Conservation (phyloP, 2,888 invertebrate species). For the Parasteatoda lunata region DNA sequence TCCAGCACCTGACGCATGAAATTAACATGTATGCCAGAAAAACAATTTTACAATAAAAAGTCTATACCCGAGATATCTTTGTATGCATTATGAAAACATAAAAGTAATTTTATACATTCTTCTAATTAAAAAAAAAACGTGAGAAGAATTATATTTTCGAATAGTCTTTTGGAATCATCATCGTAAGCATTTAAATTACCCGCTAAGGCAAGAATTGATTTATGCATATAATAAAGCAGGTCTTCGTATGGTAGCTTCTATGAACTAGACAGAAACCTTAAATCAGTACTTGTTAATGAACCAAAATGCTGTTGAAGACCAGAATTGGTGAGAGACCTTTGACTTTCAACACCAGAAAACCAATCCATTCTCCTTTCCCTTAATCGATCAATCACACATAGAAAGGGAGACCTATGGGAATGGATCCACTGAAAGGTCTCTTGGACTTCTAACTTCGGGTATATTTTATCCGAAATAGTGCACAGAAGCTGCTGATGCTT, state of each 20-base stretch:
- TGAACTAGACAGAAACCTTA: neutral
- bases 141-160: no score
- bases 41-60: no score
- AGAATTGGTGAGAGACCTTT: neutral
- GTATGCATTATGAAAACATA: no score
- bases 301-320: neutral
- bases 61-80: no score
- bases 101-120: no score
- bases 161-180: no score
- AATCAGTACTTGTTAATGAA: neutral
- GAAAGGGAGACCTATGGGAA: slow-evolving; percentile 4
- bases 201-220: no score
- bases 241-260: neutral
- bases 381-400: slow-evolving; percentile 12
- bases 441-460: neutral
- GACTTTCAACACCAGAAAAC: neutral
- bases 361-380: slow-evolving; percentile 13
- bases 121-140: no score
- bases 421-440: neutral
- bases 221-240: no score
- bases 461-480: slow-evolving; percentile 5
- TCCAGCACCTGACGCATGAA: no score
- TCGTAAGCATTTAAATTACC: no score
- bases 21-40: no score
- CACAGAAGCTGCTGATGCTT: slow-evolving; percentile 1